Evolutionary conservation across 2,113 vertebrate species (phyloP), one percentile per base, ranked within the genome.

Genomic region (Caranx melampygus): DNA sequence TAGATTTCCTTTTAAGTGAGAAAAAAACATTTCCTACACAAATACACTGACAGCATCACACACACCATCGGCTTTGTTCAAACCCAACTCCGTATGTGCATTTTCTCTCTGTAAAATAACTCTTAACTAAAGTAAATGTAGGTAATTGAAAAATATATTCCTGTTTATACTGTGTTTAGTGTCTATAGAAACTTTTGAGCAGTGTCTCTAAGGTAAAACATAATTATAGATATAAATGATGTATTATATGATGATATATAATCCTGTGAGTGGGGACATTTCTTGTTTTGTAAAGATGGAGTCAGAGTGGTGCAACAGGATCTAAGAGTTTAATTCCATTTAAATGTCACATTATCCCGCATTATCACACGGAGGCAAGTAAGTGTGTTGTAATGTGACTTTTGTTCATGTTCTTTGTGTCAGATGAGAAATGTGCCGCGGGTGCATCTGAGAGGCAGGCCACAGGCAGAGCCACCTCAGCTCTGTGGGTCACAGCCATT

Each of bases 401-500:
- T 63, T 10, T 76, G 55, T 44, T 44, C 6, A 3, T 60, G n/a
- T 62, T 54, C 11, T 70, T 20, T 79, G 81, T 35, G 49, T 73
- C 16, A n/a, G 9, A 52, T 63, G n/a, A 77, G n/a, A 77, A 73
- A 21, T 77, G 16, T 61, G 0, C 47, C 60, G 33, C 13, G 16
- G 59, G 42, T 65, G 14, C 1, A 34, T 16, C n/a, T 68, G 61
- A 52, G 57, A 52, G 26, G 21, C 20, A 31, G 21, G 58, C 63
- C 21, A 26, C 68, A 87, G 64, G 33, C 55, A 37, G 5, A 26
- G 55, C 3, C 55, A 55, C 61, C 63, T 62, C 20, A 34, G 73
- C 78, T 63, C 74, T 76, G 70, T 71, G 85, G 82, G 86, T 85
- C 79, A 79, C 67, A 16, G 69, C 65, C 65, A 40, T 35, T 58